Conservation (phyloP, 2,797 vertebrate species). For the Xyrichtys novacula region DNA sequence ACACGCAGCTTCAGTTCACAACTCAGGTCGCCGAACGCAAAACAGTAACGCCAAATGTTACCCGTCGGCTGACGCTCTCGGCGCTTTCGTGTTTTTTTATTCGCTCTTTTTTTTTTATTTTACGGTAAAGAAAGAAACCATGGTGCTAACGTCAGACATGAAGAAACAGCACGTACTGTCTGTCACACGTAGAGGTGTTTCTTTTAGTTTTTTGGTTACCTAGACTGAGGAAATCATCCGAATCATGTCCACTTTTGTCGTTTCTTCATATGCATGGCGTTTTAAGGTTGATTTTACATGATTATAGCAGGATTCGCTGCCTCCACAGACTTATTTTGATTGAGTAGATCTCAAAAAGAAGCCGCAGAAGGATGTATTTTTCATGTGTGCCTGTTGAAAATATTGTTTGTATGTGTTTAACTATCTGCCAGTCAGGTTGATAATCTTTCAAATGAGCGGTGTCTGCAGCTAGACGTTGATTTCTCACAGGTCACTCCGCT, state of each 20-base stretch:
- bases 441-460: conserved; percentile 31
- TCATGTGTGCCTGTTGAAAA: conserved; percentile 51
- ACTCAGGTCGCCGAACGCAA: conserved; percentile 76
- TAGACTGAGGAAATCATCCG: conserved; percentile 18
- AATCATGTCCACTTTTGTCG: not conserved
- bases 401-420: conserved; percentile 53
- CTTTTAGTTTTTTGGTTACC: conserved; percentile 31
- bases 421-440: conserved; percentile 78
- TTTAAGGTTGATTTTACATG: conserved; percentile 46
- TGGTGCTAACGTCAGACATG: conserved; percentile 83
- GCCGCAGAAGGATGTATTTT: conserved; percentile 44
- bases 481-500: conserved; percentile 35
- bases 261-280: conserved; percentile 54
- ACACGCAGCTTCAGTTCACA: conserved; percentile 69
- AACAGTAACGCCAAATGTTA: conserved; percentile 32
- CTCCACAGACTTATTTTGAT: conserved; percentile 52
- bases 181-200: conserved; percentile 50
- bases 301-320: conserved; percentile 33
- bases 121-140: conserved; percentile 56
- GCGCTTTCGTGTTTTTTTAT: conserved; percentile 51
- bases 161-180: conserved; percentile 51
- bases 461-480: conserved; percentile 26
- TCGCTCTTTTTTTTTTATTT: conserved; percentile 52
- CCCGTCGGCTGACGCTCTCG: conserved; percentile 3
- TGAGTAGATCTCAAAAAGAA: conserved; percentile 81